These are phyloP conservation scores for Ostrea edulis DNA, from an alignment of 1,140 invertebrate species.

Conservation along the genomic window DNA sequence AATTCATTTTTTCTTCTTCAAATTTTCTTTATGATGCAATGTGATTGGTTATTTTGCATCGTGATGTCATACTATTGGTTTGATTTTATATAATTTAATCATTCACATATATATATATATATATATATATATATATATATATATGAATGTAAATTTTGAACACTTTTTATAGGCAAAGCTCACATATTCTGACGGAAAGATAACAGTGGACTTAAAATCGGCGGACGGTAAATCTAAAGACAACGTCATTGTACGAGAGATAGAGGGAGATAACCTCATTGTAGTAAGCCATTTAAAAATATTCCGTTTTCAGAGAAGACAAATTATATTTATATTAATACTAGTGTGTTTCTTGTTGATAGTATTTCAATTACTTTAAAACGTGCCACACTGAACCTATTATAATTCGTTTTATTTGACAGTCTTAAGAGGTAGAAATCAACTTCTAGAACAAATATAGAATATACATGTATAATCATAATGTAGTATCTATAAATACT, in stretches of 20 bases:
- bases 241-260: neutral
- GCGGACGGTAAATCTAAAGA: constrained; percentile 31
- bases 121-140: no score
- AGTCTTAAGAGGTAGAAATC: neutral
- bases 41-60: no score
- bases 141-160: no score
- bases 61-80: no score
- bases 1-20: no score
- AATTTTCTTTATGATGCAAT: no score
- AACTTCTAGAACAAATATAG: neutral
- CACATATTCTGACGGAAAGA: neutral
- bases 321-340: neutral
- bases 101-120: no score
- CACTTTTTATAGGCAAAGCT: neutral
- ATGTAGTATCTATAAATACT: no score
- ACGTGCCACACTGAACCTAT: neutral
- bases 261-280: neutral
- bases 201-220: neutral
- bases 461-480: no score
- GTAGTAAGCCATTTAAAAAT: neutral
- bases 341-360: neutral
- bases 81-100: no score
- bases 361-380: neutral
- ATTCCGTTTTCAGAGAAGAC: no score
- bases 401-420: neutral